Evolutionary conservation across 2,888 invertebrate genomes (phyloP).

Genomic region (Limnephilus rhombicus): DNA sequence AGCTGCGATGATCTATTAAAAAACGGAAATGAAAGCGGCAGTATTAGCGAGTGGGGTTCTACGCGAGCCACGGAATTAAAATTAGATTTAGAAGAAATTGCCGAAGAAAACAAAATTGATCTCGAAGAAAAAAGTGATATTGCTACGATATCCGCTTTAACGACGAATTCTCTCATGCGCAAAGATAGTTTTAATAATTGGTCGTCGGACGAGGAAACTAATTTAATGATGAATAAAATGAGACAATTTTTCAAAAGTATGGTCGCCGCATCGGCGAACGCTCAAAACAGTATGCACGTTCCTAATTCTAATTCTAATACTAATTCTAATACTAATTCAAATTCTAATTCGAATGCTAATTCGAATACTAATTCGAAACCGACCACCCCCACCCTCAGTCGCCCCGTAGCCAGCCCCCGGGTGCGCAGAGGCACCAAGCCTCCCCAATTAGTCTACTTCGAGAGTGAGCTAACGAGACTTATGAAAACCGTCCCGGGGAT

Average conservation of each 20-base stretch:
- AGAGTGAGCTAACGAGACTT: constrained; percentile 91
- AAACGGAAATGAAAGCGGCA: constrained; percentile 76
- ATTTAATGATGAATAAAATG: constrained; percentile 97
- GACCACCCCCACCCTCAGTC: constrained; percentile 72
- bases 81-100: constrained; percentile 79
- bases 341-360: constrained; percentile 63
- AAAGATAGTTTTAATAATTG: constrained; percentile 96
- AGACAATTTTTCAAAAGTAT: constrained; percentile 94
- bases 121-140: constrained; percentile 76
- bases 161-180: constrained; percentile 81
- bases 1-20: constrained; percentile 91
- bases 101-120: constrained; percentile 79
- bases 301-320: constrained; percentile 72
- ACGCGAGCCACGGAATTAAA: constrained; percentile 73
- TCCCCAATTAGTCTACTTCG: constrained; percentile 92
- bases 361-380: constrained; percentile 78
- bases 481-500: constrained; percentile 97
- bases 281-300: constrained; percentile 72
- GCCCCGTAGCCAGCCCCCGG: constrained; percentile 79
- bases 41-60: constrained; percentile 65
- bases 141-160: constrained; percentile 77
- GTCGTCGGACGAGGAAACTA: constrained; percentile 96
- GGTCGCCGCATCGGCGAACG: constrained; percentile 82
- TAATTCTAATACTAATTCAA: background rate
- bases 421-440: constrained; percentile 84